Evolutionary conservation across 2,113 vertebrate genomes (phyloP), one percentile per base, ranked within the genome.

Genomic region (Aix galericulata): DNA sequence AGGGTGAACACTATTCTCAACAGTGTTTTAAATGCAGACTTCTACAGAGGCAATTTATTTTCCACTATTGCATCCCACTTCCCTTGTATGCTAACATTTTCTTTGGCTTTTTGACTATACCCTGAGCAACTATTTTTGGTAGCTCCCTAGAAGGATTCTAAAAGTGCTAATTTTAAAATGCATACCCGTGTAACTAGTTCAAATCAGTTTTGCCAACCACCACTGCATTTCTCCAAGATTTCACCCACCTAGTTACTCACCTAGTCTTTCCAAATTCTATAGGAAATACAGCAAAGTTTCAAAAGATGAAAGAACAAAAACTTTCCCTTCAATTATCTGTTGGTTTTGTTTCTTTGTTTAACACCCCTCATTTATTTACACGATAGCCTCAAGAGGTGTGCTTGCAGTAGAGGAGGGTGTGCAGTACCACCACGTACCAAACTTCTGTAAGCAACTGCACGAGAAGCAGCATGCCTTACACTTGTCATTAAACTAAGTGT

Each of bases 31-130:
- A 81, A 79, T 25, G 26, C 3, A 84, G 46, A 73, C 42, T 94
- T 85, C 27, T 29, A 44, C 22, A 91, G 32, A 75, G 29, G 22
- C 21, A 82, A 74, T n/a, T 25, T 6, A 40, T 80, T 86, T 88
- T 77, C 60, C 21, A 67, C 27, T 48, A 29, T 8, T 3, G 1
- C 17, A 82, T 58, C 31, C 50, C 62, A 27, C 50, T 29, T 84
- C 60, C 14, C 36, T 48, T 4, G 0, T 32, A 44, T 0, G 0
- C 4, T 3, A 77, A 50, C 20, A 23, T 26, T 73, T 79, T 44
- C 44, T 52, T 59, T 73, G 42, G 8, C 29, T 86, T 88, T 87
- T 69, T 68, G 26, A 73, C 48, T 85, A 72, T 13, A 16, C 38
- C 20, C 7, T 1, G 7, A 90, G 31, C 50, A 73, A 46, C 21